These are phyloP conservation scores for Hylyphantes graminicola DNA, from an alignment of 1,140 invertebrate genomes.

Conservation along the genomic window DNA sequence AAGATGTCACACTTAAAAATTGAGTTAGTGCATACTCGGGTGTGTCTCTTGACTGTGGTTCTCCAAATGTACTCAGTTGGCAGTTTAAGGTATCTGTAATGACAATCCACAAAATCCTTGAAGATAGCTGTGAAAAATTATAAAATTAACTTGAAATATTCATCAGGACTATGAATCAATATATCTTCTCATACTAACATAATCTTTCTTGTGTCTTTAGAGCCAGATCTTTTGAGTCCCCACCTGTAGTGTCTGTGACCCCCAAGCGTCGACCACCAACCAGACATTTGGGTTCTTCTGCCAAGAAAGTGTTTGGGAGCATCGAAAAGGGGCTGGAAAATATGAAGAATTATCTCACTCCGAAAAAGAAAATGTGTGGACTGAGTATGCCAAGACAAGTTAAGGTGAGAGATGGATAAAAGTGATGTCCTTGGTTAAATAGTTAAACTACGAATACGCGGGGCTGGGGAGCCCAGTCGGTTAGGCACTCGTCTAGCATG, in stretches of 20 bases:
- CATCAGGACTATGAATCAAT: background rate
- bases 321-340: conserved; percentile 78
- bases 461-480: no score
- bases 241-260: conserved; percentile 7
- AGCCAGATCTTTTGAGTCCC: conserved; percentile 57
- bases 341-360: conserved; percentile 78
- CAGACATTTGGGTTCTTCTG: conserved; percentile 68
- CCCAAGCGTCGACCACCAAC: conserved; percentile 29
- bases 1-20: no score
- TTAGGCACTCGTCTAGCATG: no score
- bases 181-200: background rate
- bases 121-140: no score
- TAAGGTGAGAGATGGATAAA: background rate
- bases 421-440: no score
- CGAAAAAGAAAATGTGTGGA: conserved; percentile 70
- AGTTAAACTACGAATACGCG: no score
- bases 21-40: no score
- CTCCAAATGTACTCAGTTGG: no score
- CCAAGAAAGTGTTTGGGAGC: conserved; percentile 76
- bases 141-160: background rate
- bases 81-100: no score
- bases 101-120: no score
- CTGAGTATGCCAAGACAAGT: conserved; percentile 27
- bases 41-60: no score
- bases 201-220: background rate